Percentiles rank a stretch among this genome's conserved stretches.
phyloP scores from a whole-genome alignment of 2,797 vertebrate species.

The Pantherophis alleghaniensis region DNA sequence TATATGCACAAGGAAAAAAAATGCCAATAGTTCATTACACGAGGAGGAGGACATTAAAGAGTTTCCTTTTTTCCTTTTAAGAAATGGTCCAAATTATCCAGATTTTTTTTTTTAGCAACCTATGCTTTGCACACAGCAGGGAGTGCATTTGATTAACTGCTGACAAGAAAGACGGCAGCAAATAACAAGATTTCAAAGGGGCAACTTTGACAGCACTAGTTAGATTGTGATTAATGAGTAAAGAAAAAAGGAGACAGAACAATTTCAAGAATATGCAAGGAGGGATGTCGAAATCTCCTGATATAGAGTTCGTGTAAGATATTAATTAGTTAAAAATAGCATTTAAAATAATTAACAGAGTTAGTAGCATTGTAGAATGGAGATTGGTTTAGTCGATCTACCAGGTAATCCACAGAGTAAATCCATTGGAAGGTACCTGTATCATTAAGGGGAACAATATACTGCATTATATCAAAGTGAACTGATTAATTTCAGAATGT shows the following conservation, averaged over 20 bases:
- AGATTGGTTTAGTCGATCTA: neutral
- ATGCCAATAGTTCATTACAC: neutral
- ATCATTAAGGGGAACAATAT: neutral
- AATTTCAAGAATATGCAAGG: slow-evolving; percentile 46
- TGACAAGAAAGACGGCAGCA: slow-evolving; percentile 73
- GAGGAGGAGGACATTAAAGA: neutral
- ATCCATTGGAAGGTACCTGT: neutral
- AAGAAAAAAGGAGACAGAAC: slow-evolving; percentile 66
- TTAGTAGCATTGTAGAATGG: slow-evolving; percentile 2
- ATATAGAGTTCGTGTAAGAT: slow-evolving; percentile 43
- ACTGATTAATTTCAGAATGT: neutral
- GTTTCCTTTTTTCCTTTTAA: slow-evolving; percentile 28
- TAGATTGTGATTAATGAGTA: slow-evolving; percentile 85
- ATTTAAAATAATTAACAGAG: slow-evolving; percentile 4
- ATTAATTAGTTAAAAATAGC: slow-evolving; percentile 47
- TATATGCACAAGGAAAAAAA: neutral
- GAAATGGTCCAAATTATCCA: slow-evolving; percentile 40
- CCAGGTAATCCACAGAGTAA: neutral
- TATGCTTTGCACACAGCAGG: slow-evolving; percentile 74
- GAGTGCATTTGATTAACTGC: slow-evolving; percentile 80
- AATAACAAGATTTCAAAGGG: slow-evolving; percentile 81
- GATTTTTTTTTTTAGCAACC: slow-evolving; percentile 54
- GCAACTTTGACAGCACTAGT: slow-evolving; percentile 81
- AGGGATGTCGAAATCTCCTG: slow-evolving; percentile 38
- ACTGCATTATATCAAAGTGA: neutral